These are phyloP conservation scores for Bombyx huttoni DNA, from an alignment of 2,888 invertebrate species.

Conservation along the genomic window DNA sequence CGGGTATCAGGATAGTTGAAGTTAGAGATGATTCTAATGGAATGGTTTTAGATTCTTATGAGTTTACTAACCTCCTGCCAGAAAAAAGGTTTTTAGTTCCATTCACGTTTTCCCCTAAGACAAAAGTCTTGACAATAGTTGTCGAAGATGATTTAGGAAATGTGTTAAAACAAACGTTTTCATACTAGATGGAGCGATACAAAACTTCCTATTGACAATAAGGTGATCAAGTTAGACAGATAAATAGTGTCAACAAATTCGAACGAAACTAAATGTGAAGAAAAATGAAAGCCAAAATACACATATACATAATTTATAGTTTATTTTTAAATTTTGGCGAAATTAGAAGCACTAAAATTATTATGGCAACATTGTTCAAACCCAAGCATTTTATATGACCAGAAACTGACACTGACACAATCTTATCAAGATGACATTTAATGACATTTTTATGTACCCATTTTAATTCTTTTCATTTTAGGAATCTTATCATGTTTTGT, in stretches of 20 bases:
- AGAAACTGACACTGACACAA: too few species aligned
- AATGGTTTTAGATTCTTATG: conserved; percentile 75
- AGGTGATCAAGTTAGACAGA: conserved; percentile 19
- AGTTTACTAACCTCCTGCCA: conserved; percentile 71
- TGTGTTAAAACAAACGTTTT: conserved; percentile 76
- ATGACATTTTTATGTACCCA: too few species aligned
- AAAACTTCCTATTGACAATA: conserved; percentile 48
- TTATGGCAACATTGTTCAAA: too few species aligned
- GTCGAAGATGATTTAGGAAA: conserved; percentile 79
- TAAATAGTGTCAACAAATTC: too few species aligned
- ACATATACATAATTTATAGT: neutral
- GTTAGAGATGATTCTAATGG: conserved; percentile 74
- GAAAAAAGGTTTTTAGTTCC: conserved; percentile 73
- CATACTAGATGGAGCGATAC: conserved; percentile 38
- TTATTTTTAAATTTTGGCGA: too few species aligned
- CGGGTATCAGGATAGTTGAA: conserved; percentile 77
- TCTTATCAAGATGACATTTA: too few species aligned
- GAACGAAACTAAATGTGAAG: neutral
- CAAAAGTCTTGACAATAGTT: conserved; percentile 70
- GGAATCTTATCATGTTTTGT: conserved; percentile 1
- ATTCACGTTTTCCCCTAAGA: conserved; percentile 61
- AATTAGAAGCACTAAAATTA: too few species aligned
- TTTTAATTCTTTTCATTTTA: too few species aligned
- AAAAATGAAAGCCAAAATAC: neutral
- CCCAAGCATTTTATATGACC: too few species aligned